Base-by-base conservation (phyloP, 2,797 vertebrate species). In the Cynopterus sphinx region DNA sequence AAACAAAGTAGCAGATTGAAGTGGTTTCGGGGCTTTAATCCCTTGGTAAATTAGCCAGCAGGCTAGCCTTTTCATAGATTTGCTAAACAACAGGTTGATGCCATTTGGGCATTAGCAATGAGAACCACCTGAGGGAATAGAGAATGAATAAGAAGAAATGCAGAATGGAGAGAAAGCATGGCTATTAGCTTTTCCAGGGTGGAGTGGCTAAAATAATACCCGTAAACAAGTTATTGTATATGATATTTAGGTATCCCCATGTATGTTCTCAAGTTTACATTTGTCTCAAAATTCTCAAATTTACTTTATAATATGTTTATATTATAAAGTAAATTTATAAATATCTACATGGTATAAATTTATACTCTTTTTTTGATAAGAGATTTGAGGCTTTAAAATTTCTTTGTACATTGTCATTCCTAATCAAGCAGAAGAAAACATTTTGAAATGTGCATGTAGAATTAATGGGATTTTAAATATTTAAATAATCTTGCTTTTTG, bases 1-100 rank as follows among this genome's bases (percentile, higher is more conserved):
- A 98, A 98, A 98, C 98, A 97, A 95, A 98, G 98, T 93, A 98
- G 98, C 98, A 99, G 99, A 99, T 99, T 99, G 99, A 97, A 98
- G 98, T 96, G 97, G 98, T 99, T 98, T 99, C 98, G 97, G 98
- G 99, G 98, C 98, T 99, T 98, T 98, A 98, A 99, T 99, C 99
- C 99, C 99, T 97, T 98, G 98, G 98, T 99, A 99, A 98, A 99
- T 98, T 98, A 98, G 98, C 98, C 99, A 99, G 99, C 98, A 99
- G 99, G 99, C 99, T 99, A 89, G 98, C 98, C 98, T 98, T 99
- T 99, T 99, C 99, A 98, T 98, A 98, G 99, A 98, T 97, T 98
- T 97, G 98, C 98, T 98, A 96, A 98, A 98, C 98, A 98, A 98
- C 98, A 98, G 98, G 98, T 98, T 98, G 98, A 88, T 98, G 98